Evolutionary conservation across 2,113 vertebrate species (phyloP).

Genomic region (Salvator merianae): DNA sequence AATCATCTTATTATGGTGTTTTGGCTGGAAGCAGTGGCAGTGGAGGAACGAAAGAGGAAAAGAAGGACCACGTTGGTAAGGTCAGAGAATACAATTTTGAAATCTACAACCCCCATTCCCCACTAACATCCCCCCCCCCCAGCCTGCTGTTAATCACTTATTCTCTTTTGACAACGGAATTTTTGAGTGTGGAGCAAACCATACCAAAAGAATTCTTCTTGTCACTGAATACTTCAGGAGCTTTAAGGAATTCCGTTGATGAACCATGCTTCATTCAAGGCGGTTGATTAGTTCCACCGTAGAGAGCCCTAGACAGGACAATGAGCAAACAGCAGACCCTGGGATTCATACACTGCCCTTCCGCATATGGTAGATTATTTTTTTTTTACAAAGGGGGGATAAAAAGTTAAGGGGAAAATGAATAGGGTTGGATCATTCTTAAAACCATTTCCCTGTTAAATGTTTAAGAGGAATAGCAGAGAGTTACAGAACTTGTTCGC

Average conservation of each 20-base stretch:
- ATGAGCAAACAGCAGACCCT: slow-evolving; percentile 79
- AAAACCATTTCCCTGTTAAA: slow-evolving; percentile 59
- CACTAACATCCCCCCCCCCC: slow-evolving; percentile 25
- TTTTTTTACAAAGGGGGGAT: slow-evolving; percentile 53
- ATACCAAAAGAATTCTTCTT: slow-evolving; percentile 66
- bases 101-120: slow-evolving; percentile 39
- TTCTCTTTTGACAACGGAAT: slow-evolving; percentile 70
- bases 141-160: slow-evolving; percentile 71
- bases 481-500: slow-evolving; percentile 50
- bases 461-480: slow-evolving; percentile 53
- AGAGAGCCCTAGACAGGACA: slow-evolving; percentile 82
- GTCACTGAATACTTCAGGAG: slow-evolving; percentile 70
- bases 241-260: slow-evolving; percentile 73
- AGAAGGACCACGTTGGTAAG: slow-evolving; percentile 51
- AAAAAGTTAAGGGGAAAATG: slow-evolving; percentile 51
- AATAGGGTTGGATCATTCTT: slow-evolving; percentile 62
- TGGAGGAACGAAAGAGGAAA: not conserved
- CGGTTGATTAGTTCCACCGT: slow-evolving; percentile 73
- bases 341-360: slow-evolving; percentile 84
- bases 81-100: slow-evolving; percentile 66
- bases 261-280: slow-evolving; percentile 70
- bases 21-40: slow-evolving; percentile 55
- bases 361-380: slow-evolving; percentile 79
- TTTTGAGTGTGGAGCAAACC: slow-evolving; percentile 74
- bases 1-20: slow-evolving; percentile 64